Conservation (phyloP, 1,140 invertebrate genomes). For the Temnothorax nylanderi region DNA sequence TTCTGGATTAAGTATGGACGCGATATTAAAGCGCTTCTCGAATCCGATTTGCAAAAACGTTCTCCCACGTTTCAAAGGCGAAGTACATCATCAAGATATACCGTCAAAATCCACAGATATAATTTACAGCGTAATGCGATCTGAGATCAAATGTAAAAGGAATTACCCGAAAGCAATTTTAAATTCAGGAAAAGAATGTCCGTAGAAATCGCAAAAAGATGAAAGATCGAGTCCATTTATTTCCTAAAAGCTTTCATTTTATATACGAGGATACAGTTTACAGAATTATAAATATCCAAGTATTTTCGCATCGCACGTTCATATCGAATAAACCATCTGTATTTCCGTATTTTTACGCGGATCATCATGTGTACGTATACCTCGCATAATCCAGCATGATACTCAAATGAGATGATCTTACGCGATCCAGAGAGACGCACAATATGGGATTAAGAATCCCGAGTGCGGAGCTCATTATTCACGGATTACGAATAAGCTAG, state of each 20-base stretch:
- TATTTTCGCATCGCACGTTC: not conserved
- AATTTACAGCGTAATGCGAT: constrained; percentile 9
- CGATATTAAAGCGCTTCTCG: constrained; percentile 40
- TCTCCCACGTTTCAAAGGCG: constrained; percentile 5
- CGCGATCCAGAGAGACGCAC: constrained; percentile 60
- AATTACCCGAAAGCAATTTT: not conserved
- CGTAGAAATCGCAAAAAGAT: not conserved
- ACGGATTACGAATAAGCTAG: constrained; percentile 68
- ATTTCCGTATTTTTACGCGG: constrained; percentile 30
- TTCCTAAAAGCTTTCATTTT: not conserved
- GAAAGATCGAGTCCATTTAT: not conserved
- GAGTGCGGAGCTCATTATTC: constrained; percentile 64
- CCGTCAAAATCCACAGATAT: not conserved
- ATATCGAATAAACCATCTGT: constrained; percentile 10
- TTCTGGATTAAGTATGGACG: constrained; percentile 64
- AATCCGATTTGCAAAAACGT: constrained; percentile 46
- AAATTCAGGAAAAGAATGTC: not conserved
- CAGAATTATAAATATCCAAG: constrained; percentile 22
- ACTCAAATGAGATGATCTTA: constrained; percentile 52
- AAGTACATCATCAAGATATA: not conserved
- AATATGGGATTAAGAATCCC: constrained; percentile 67
- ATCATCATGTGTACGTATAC: constrained; percentile 13
- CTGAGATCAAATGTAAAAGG: not conserved
- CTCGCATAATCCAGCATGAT: constrained; percentile 10
- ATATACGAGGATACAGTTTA: not conserved